A percentile compares a stretch with the other conserved stretches of the same genome.
Conservation (phyloP, 2,113 vertebrate genomes). For the Lepus timidus region DNA sequence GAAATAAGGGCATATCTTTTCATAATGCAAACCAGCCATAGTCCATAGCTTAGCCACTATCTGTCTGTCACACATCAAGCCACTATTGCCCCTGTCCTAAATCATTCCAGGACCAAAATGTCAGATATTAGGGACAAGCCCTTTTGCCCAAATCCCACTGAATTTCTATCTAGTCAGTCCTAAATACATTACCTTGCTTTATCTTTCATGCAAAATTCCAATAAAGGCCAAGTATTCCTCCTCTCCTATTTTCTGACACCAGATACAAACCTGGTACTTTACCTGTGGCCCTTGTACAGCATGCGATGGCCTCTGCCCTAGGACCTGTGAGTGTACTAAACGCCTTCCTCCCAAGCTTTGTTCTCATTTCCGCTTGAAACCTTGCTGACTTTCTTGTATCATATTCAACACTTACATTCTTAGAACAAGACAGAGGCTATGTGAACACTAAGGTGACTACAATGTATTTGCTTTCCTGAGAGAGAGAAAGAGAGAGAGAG, state of each 20-base stretch:
- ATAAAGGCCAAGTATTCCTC: not conserved
- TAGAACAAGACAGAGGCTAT: not conserved
- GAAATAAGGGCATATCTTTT: not conserved
- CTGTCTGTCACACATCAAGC: not conserved
- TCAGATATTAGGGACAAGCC: not conserved
- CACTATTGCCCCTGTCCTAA: not conserved
- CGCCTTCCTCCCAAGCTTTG: not conserved
- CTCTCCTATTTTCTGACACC: not conserved
- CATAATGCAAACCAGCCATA: not conserved
- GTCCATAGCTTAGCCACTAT: not conserved
- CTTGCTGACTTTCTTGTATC: not conserved
- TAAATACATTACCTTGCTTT: not conserved
- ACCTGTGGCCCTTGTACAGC: not conserved
- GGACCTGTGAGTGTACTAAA: too few species aligned
- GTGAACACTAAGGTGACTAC: not conserved
- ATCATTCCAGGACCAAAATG: not conserved
- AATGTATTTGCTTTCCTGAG: accelerated
- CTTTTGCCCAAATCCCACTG: not conserved
- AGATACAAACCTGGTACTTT: not conserved
- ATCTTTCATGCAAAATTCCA: not conserved
- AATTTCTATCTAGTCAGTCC: not conserved
- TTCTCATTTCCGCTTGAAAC: not conserved
- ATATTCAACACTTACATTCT: not conserved
- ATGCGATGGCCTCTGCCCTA: not conserved
- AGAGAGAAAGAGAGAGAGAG: not conserved